These are phyloP conservation scores for Pseudocheirus occidentalis DNA, from an alignment of 2,797 vertebrate species.

Conservation along the genomic window DNA sequence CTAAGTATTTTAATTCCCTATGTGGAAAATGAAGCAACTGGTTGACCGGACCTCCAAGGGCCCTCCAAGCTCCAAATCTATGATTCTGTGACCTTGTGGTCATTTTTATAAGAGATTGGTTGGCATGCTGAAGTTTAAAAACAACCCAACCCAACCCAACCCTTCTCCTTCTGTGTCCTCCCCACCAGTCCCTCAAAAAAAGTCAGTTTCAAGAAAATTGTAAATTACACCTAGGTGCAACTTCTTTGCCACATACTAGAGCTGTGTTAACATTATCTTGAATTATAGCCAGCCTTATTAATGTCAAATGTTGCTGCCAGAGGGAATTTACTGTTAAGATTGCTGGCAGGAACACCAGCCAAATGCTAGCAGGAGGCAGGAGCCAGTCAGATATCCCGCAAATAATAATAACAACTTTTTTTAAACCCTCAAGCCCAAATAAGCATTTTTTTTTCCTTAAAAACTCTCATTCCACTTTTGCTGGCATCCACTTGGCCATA, in stretches of 20 bases:
- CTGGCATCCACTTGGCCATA: slow-evolving; percentile 28
- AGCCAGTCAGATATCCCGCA: slow-evolving; percentile 43
- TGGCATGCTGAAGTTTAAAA: slow-evolving; percentile 26
- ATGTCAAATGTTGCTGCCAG: slow-evolving; percentile 15
- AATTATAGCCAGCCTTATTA: slow-evolving; percentile 50
- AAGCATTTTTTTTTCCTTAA: slow-evolving; percentile 32
- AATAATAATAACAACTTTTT: slow-evolving; percentile 50
- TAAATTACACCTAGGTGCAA: slow-evolving; percentile 15
- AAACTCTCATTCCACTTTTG: slow-evolving; percentile 44
- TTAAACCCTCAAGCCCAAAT: slow-evolving; percentile 31
- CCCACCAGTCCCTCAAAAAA: no score
- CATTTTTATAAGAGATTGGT: slow-evolving; percentile 25
- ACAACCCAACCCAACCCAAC: neutral
- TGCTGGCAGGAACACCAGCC: slow-evolving; percentile 63
- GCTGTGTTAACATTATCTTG: neutral
- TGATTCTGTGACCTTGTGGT: neutral
- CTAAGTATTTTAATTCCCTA: neutral
- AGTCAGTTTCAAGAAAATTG: slow-evolving; percentile 14
- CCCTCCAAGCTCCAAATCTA: neutral
- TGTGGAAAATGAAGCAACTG: neutral
- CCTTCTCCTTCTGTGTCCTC: neutral
- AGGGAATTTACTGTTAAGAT: slow-evolving; percentile 7
- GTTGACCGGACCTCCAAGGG: neutral
- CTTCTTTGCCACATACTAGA: neutral
- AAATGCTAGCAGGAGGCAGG: slow-evolving; percentile 69